Percentiles rank a stretch among this genome's conserved stretches.
These are phyloP conservation scores for Mnemiopsis leidyi DNA, from an alignment of 37 sponge, comb jelly and placozoan species.

Conservation along the genomic window DNA sequence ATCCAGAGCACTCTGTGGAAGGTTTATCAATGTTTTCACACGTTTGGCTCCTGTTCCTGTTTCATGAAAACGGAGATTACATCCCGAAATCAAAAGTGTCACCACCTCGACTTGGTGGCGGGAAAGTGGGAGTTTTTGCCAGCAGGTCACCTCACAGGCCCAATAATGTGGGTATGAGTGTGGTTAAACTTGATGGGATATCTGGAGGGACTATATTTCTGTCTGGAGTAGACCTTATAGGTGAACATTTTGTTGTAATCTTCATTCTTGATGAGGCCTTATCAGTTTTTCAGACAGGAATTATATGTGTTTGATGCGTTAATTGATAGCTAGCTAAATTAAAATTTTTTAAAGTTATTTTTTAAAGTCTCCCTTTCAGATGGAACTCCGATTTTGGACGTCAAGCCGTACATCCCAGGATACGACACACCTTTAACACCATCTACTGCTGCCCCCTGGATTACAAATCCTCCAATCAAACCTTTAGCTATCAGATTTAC, in stretches of 20 bases:
- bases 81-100: slow-evolving; percentile 65
- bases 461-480: neutral
- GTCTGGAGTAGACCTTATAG: slow-evolving; percentile 69
- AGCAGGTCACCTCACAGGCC: slow-evolving; percentile 69
- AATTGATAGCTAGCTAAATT: no score
- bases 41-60: slow-evolving; percentile 70
- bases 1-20: slow-evolving; percentile 67
- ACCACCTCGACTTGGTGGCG: slow-evolving; percentile 69
- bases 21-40: slow-evolving; percentile 67
- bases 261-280: no score
- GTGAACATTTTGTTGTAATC: neutral
- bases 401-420: slow-evolving; percentile 71
- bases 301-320: no score
- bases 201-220: slow-evolving; percentile 24
- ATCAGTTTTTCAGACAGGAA: no score
- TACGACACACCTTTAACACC: slow-evolving; percentile 61
- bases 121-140: slow-evolving; percentile 69
- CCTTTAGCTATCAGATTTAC: neutral
- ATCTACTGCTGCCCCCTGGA: neutral
- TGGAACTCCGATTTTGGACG: slow-evolving; percentile 70
- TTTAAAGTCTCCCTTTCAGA: no score
- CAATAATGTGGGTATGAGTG: slow-evolving; percentile 67
- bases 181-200: slow-evolving; percentile 65
- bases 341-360: no score
- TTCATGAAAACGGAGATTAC: slow-evolving; percentile 59